Base-by-base conservation (phyloP, 2,113 vertebrate species). In the Melanerpes formicivorus region DNA sequence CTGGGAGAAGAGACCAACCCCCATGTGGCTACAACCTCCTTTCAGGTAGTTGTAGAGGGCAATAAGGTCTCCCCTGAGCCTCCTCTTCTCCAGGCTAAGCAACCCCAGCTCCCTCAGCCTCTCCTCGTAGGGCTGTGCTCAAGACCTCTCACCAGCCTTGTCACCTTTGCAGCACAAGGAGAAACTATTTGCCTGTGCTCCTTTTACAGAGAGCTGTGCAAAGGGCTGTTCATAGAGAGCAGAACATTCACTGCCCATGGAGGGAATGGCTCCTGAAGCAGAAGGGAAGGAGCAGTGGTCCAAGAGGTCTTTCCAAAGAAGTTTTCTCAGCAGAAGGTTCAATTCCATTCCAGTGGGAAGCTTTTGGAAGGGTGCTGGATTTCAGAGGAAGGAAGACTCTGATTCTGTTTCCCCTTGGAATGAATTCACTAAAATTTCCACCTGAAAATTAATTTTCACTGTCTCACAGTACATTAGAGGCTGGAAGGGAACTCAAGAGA, bases 221-320 rank as follows among this genome's bases (percentile, higher is more conserved):
- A 80, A 42, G 40, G 79, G 13, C 7, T 16, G 55, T 12, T 87
- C 83, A 63, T 72, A 69, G 42, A 60, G 64, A 27, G 56, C 19
- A 72, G 42, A 84, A 62, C 1, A 1, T 14, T n/a, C 58, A 3
- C 48, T 15, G 11, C 7, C 7, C 3, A 18, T 2, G 12, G n/a
- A 46, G 26, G 30, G 19, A 90, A 26, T 0, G 1, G 80, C 21
- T 60, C 23, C 23, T 40, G 18, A 37, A 80, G 58, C 4, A 48
- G 18, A 2, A 0, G 15, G 11, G 34, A 14, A 37, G 9, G 18
- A 90, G 44, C 15, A 23, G 18, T 1, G 5, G 5, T 11, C 10
- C 11, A 81, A 4, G 18, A 86, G 30, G 50, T 8, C 56, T 89
- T 46, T 55, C 34, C 42, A 37, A 52, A 80, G 6, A 37, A 66